Base-by-base conservation (phyloP, 2,888 invertebrate genomes). In the Pseudococcus jackbeardsleyi region DNA sequence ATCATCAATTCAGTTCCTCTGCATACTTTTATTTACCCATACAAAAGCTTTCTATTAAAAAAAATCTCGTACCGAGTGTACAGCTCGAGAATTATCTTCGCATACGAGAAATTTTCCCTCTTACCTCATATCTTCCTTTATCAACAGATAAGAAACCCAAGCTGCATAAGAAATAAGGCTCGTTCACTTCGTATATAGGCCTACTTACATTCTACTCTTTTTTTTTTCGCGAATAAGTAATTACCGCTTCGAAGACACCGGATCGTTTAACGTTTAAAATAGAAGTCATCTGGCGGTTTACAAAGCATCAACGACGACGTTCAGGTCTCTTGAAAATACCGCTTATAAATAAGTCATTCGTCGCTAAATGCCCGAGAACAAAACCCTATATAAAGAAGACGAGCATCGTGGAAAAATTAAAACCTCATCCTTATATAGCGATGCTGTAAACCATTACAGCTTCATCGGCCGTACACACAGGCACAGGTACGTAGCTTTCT, bases 231-330 rank as follows among this genome's bases (percentile, higher is more conserved):
- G 33, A 72, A 72, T 33, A 33, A 33, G 26, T 72, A 72, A 72
- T 72, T 72, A 72, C 68, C 68, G 26, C 68, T 33, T 33, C 68
- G 68, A 72, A 33, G 68, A 72, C 26, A 33, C 26, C 26, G 26
- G 26, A 72, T 72, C 26, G 26, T 72, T 59, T n/a, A 59, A 59
- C 68, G 68, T 72, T 72, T 72, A 72, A 72, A 72, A 72, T 72
- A 72, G 33, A 72, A 72, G 68, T 72, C 68, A 72, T 72, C 68
- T 72, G 59, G 19, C 26, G 68, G 59, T n/a, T 59, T 33, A 72
- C 68, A 72, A 72, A 72, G 68, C 59, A 9, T 6, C 12, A 33
- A 33, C 26, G 26, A 33, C 26, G 26, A 33, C 26, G 26, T 33
- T 3, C 26, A 33, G 26, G 26, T 26, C 68, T 72, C 33, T 22